These are phyloP conservation scores for Clarias macrocephalus DNA, from an alignment of 2,113 vertebrate genomes.

Conservation along the genomic window DNA sequence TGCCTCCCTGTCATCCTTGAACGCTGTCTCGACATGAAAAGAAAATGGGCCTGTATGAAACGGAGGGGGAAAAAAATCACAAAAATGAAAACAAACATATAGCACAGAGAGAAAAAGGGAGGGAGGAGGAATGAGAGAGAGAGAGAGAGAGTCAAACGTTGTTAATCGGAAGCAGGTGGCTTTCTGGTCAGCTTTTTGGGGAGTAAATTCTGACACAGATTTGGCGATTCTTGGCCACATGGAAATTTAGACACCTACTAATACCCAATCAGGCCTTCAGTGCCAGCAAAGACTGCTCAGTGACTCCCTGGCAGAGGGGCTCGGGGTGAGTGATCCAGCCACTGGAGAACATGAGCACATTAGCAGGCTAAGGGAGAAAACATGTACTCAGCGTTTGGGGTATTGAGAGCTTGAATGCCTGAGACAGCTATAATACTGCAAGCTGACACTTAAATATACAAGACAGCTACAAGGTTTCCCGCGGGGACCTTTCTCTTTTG, in stretches of 20 bases:
- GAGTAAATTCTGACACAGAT: conserved; percentile 49
- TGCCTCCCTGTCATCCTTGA: conserved; percentile 30
- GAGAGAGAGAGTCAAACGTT: conserved; percentile 13
- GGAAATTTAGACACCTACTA: conserved; percentile 58
- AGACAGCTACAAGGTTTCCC: conserved; percentile 1
- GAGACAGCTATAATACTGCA: conserved; percentile 18
- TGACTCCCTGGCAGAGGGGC: conserved; percentile 33
- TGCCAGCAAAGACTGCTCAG: conserved; percentile 45
- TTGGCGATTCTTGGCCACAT: conserved; percentile 30
- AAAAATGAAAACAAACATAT: conserved; percentile 51
- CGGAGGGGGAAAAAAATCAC: conserved; percentile 29
- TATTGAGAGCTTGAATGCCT: conserved; percentile 22
- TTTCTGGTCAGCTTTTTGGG: conserved; percentile 51
- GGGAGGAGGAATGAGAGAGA: conserved; percentile 3
- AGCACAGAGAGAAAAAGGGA: conserved; percentile 11
- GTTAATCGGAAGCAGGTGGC: conserved; percentile 64
- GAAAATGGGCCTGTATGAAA: conserved; percentile 37
- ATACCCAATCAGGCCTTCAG: conserved; percentile 44
- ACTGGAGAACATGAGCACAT: conserved; percentile 37
- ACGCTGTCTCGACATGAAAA: conserved; percentile 37
- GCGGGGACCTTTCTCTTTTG: not conserved
- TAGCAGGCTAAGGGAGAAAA: conserved; percentile 36
- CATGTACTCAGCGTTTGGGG: conserved; percentile 12
- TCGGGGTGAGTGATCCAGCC: conserved; percentile 28
- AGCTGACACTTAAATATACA: conserved; percentile 26